A percentile compares a stretch with the other conserved stretches of the same genome.
Conservation (phyloP, 1,140 invertebrate species). For the Bombus huntii region DNA sequence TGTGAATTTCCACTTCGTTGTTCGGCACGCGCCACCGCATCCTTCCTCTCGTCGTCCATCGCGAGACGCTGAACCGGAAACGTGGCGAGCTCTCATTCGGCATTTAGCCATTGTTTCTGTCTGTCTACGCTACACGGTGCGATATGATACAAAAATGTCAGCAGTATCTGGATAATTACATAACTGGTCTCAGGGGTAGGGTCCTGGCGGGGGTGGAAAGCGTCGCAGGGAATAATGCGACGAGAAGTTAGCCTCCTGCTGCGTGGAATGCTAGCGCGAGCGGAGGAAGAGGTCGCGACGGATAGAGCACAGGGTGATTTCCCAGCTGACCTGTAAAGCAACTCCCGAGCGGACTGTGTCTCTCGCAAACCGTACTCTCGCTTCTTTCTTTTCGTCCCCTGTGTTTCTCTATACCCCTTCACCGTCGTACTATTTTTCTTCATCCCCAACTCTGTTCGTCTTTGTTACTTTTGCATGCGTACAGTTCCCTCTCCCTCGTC, state of each 20-base stretch:
- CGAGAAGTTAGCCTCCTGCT: conserved; percentile 49
- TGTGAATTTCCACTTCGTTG: neutral
- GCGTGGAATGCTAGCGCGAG: conserved; percentile 38
- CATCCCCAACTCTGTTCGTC: neutral
- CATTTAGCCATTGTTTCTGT: conserved; percentile 16
- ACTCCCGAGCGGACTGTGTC: conserved; percentile 72
- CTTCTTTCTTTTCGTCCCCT: conserved; percentile 44
- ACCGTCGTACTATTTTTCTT: neutral
- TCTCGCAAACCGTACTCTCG: conserved; percentile 51
- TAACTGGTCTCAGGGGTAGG: conserved; percentile 66
- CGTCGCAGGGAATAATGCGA: conserved; percentile 36
- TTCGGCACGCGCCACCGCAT: neutral
- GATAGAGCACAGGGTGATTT: conserved; percentile 81
- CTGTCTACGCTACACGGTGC: conserved; percentile 11
- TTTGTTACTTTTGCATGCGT: conserved; percentile 26
- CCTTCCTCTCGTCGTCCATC: neutral
- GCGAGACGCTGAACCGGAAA: neutral
- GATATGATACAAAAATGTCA: conserved; percentile 79
- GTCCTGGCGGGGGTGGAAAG: neutral
- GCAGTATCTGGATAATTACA: conserved; percentile 78
- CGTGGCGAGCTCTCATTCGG: neutral
- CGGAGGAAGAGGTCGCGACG: conserved; percentile 61
- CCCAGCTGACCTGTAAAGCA: conserved; percentile 83
- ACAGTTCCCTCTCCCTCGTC: neutral
- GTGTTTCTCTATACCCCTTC: conserved; percentile 15